These are phyloP conservation scores for Rhinophrynus dorsalis DNA, from an alignment of 2,797 vertebrate species.

Conservation along the genomic window DNA sequence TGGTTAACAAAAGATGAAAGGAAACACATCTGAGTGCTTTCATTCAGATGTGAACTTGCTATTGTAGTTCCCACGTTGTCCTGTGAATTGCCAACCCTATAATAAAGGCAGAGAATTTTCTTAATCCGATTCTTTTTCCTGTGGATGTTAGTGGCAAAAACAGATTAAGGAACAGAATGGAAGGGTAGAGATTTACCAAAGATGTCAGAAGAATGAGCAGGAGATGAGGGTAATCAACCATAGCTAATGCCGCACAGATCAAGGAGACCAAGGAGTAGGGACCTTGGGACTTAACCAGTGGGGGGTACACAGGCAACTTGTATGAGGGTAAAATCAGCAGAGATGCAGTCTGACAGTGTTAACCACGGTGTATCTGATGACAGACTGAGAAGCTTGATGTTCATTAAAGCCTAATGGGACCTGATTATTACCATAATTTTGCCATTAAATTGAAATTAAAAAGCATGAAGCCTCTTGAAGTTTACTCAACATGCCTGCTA, in stretches of 20 bases:
- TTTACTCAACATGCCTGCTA: not conserved
- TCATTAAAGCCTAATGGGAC: constrained; percentile 18
- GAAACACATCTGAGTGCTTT: not conserved
- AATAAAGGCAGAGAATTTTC: constrained; percentile 7
- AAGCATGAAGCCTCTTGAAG: constrained; percentile 21
- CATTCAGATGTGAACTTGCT: not conserved
- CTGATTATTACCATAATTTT: constrained; percentile 9
- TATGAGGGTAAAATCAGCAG: constrained; percentile 14
- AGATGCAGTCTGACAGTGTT: constrained; percentile 32
- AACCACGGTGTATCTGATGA: constrained; percentile 34
- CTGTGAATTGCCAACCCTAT: constrained; percentile 22
- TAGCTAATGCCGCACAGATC: constrained; percentile 33
- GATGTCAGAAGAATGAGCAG: constrained; percentile 28
- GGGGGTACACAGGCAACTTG: constrained; percentile 27
- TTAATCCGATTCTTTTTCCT: constrained; percentile 19
- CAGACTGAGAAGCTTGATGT: constrained; percentile 25
- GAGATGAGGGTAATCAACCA: constrained; percentile 42
- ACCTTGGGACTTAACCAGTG: constrained; percentile 43
- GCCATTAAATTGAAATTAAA: constrained; percentile 30
- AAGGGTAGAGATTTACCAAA: constrained; percentile 36
- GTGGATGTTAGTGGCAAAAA: constrained; percentile 19
- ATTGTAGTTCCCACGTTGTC: constrained; percentile 11
- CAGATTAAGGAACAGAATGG: constrained; percentile 36
- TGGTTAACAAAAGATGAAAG: not conserved
- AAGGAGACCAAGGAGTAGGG: constrained; percentile 31